Evolutionary conservation across 2,888 invertebrate species (phyloP), one percentile per base, ranked within the genome.

Genomic region (Scaptomyza cyrtandrae): DNA sequence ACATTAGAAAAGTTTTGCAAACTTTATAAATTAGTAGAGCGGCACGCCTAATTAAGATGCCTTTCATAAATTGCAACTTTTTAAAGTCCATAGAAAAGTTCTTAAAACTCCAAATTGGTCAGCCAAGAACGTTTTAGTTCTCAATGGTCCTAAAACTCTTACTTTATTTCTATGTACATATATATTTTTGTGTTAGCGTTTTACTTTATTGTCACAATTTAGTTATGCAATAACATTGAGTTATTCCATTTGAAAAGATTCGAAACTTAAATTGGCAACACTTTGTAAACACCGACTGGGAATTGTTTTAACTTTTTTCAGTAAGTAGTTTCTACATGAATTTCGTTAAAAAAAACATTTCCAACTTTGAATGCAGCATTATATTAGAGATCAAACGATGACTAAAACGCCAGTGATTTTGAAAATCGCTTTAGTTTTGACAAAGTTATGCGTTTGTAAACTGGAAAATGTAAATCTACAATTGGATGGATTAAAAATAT

Each of bases 1-100:
- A 74, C 81, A 81, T 81, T 78, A 75, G 80, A 82, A 82, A 82
- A 82, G 59, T 84, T 81, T 63, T 63, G 11, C 46, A 66, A 72
- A 75, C 61, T 71, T 75, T 75, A 54, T 71, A 45, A 70, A 66
- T 75, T 59, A 75, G 56, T 75, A 67, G 75, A 75, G 66, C 76
- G 76, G 67, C 67, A 71, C 58, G 63, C 45, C 54, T 52, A 71
- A 71, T 75, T 71, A 71, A 68, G 50, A 61, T 64, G 55, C 58
- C 55, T 43, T 75, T 62, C 14, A 74, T 61, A 55, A 57, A 60
- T 43, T 54, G 69, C 41, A 14, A 57, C 46, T 54, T 55, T 55
- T 55, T 44, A 69, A 73, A 60, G n/a, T 14, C 43, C 49, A 46
- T 59, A 44, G 54, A 57, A 59, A 59, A 53, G 53, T 54, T 54